phyloP scores from a whole-genome alignment of 1,140 invertebrate genomes.

The Zaprionus africanus region DNA sequence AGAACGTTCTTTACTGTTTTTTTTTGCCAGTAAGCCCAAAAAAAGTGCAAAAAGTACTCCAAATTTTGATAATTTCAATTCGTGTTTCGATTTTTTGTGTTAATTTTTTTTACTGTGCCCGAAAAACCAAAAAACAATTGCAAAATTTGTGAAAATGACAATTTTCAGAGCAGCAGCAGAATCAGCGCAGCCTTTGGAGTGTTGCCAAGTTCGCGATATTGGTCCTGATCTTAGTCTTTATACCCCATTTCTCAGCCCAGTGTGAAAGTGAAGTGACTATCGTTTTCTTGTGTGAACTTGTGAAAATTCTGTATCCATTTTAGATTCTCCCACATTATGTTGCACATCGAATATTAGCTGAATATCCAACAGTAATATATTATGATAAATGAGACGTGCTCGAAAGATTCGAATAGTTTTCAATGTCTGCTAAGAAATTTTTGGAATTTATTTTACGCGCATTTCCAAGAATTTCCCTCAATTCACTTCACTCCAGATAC shows the following conservation, averaged over 20 bases:
- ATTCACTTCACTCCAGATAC: not conserved
- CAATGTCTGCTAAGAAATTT: not conserved
- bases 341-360: not conserved
- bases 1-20: slow-evolving; percentile 27
- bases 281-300: not conserved
- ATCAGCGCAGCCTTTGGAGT: slow-evolving; percentile 36
- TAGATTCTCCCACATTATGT: too few relatives aligned
- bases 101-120: slow-evolving; percentile 22
- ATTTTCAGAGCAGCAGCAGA: not conserved
- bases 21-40: slow-evolving; percentile 42
- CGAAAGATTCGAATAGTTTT: not conserved
- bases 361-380: not conserved
- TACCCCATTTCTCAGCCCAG: not conserved
- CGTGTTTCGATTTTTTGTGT: slow-evolving; percentile 5
- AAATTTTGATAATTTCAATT: slow-evolving; percentile 28
- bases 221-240: not conserved
- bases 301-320: not conserved
- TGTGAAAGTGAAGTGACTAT: not conserved
- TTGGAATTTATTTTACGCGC: not conserved
- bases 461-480: not conserved
- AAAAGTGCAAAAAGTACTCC: slow-evolving; percentile 5
- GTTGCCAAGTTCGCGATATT: not conserved
- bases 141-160: not conserved
- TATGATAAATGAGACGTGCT: not conserved
- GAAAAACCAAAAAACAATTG: not conserved